Conservation (phyloP, 2,797 vertebrate species). For the Onychomys arenicola region DNA sequence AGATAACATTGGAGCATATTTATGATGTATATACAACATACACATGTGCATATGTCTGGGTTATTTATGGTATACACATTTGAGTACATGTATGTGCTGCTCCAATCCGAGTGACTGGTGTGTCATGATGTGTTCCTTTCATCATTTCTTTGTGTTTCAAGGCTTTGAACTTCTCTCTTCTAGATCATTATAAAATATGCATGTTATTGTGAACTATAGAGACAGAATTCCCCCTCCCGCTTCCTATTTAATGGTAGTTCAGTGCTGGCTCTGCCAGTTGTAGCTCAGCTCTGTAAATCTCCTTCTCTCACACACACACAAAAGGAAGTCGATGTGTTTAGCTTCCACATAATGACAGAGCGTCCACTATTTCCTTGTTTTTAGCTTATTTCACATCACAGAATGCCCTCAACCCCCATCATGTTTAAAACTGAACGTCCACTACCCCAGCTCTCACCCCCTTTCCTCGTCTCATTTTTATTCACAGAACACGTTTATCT, state of each 20-base stretch:
- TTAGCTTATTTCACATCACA: not conserved
- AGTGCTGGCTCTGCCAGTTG: not conserved
- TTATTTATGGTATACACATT: not conserved
- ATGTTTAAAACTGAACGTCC: not conserved
- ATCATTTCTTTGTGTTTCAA: not conserved
- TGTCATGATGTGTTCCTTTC: too few relatives aligned
- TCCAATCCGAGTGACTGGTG: not conserved
- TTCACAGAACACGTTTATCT: not conserved
- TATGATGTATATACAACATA: not conserved
- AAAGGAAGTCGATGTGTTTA: not conserved
- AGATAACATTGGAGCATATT: not conserved
- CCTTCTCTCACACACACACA: not conserved
- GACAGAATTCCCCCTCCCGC: rapidly evolving
- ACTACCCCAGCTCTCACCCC: not conserved
- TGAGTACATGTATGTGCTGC: not conserved
- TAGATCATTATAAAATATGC: not conserved
- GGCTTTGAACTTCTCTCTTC: not conserved
- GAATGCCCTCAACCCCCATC: not conserved
- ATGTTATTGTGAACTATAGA: not conserved
- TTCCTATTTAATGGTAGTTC: too few relatives aligned
- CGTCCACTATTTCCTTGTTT: not conserved
- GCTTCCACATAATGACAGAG: not conserved
- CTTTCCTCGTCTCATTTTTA: not conserved
- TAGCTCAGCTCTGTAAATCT: not conserved
- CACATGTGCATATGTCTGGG: too few relatives aligned